Base-by-base conservation (phyloP, 2,113 vertebrate species). In the Menura novaehollandiae region DNA sequence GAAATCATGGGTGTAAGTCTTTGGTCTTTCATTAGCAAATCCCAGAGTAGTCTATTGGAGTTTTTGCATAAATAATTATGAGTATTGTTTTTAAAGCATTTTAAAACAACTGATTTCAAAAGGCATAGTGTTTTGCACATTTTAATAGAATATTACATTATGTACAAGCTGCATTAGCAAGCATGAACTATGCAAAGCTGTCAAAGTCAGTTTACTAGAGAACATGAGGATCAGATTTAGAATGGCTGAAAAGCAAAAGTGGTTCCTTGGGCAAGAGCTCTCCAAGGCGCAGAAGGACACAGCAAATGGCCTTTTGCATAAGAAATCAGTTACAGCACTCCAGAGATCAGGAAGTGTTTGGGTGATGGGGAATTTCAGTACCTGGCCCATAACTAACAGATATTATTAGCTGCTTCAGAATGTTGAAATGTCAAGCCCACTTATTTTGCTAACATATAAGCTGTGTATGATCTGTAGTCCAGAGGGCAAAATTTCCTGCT, bases 51-150 rank as follows among this genome's bases (percentile, higher is more conserved):
- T n/a, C 28, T 56, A 6, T 4, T 47, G 8, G 23, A 76, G 23
- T 33, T 83, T 60, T 85, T 77, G 7, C 9, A 55, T 66, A 35
- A 71, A 53, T 55, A 52, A 63, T 33, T 44, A 3, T 32, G 24
- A 22, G 9, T 51, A 3, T 17, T 30, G 9, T 66, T 87, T 91
- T 46, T 27, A 24, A 60, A 72, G 1, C 10, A 39, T 58, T 85
- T 63, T 39, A 33, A 71, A 84, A n/a, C 15, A 55, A 35, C 1
- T 47, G 0, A 23, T 19, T 71, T 89, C 22, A 72, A 43, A 39
- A 62, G n/a, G 2, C 2, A 0, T 33, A 56, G 26, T 8, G 2
- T 69, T 93, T 79, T 73, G 5, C 19, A 39, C 2, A 1, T 62
- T 76, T 7, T 59, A 72, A 13, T 53, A 20, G 33, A 15, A 32